Conservation (phyloP, 2,888 invertebrate genomes). For the Serrognathus titanus region DNA sequence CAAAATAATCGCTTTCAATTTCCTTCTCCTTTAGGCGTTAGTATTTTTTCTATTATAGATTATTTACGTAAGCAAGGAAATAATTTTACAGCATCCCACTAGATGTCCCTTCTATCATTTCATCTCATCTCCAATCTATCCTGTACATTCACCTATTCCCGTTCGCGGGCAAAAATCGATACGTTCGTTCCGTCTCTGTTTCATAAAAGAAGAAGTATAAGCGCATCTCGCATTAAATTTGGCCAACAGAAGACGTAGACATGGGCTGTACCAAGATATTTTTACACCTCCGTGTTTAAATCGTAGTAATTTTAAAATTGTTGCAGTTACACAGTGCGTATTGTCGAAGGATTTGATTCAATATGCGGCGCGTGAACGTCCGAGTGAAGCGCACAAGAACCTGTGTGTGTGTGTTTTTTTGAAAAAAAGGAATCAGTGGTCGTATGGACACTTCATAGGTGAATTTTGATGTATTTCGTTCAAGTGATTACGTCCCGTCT, state of each 20-base stretch:
- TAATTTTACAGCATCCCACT: constrained; percentile 37
- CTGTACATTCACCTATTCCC: constrained; percentile 16
- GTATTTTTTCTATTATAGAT: too few species aligned
- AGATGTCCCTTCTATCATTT: constrained; percentile 35
- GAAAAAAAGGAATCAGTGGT: neutral
- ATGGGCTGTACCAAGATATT: constrained; percentile 47
- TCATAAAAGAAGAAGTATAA: constrained; percentile 24
- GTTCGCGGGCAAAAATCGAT: constrained; percentile 46
- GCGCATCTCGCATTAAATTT: constrained; percentile 35
- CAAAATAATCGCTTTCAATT: too few species aligned
- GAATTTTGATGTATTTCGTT: too few species aligned
- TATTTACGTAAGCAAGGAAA: too few species aligned
- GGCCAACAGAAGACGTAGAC: constrained; percentile 39
- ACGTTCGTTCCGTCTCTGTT: constrained; percentile 33
- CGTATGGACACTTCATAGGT: too few species aligned
- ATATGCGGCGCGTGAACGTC: constrained; percentile 14
- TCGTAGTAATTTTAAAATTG: constrained; percentile 45
- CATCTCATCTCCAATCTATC: constrained; percentile 33
- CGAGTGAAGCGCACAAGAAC: neutral
- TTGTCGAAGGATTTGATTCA: constrained; percentile 21
- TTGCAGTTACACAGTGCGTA: constrained; percentile 18
- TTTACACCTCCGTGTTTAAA: constrained; percentile 39
- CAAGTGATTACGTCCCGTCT: too few species aligned
- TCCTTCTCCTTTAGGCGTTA: too few species aligned
- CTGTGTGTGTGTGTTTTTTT: neutral